These are phyloP conservation scores for Phenacoccus solenopsis DNA, from an alignment of 1,140 invertebrate genomes.

Conservation along the genomic window DNA sequence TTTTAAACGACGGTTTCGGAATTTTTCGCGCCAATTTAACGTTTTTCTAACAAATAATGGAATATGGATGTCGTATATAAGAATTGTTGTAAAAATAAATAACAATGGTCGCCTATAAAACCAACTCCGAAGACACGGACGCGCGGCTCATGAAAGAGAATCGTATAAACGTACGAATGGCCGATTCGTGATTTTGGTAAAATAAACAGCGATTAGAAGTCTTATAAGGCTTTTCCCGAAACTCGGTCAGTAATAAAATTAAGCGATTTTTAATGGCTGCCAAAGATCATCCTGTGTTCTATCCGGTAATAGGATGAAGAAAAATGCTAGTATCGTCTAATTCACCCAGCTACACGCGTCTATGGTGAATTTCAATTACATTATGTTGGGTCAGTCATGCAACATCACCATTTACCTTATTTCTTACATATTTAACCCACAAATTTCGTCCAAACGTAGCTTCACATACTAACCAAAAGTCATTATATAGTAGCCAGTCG, in stretches of 20 bases:
- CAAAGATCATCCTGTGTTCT: too few relatives aligned
- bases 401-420: background rate
- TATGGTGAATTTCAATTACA: background rate
- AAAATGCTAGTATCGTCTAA: background rate
- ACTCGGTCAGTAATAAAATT: slow-evolving; percentile 2
- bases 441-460: too few relatives aligned
- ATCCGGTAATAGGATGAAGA: too few relatives aligned
- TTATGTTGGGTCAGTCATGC: background rate
- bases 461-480: too few relatives aligned
- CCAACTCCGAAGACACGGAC: background rate
- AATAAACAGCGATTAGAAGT: background rate
- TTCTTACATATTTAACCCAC: too few relatives aligned
- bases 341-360: background rate
- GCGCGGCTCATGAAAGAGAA: background rate
- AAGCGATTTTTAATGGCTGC: background rate
- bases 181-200: background rate
- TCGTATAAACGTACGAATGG: background rate
- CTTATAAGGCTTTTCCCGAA: background rate
- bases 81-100: background rate
- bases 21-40: background rate
- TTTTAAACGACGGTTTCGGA: background rate
- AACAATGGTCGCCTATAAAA: background rate
- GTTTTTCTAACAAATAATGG: background rate
- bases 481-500: too few relatives aligned
- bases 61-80: background rate